Evolutionary conservation across 2,113 vertebrate species (phyloP), one percentile per base, ranked within the genome.

Genomic region (Istiophorus platypterus): DNA sequence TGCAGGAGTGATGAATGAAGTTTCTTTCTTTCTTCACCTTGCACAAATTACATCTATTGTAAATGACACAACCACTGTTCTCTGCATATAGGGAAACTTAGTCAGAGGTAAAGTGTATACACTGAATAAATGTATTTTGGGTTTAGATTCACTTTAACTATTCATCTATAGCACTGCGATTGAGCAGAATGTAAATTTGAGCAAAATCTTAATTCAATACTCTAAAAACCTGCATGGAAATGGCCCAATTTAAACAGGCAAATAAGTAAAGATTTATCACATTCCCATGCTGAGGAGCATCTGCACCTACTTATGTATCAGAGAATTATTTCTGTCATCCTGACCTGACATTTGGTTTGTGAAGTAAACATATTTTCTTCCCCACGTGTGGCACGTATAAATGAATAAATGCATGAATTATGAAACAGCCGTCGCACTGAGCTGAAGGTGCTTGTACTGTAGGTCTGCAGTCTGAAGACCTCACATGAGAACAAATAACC

Each of bases 301-400:
- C 76, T 75, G 52, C 17, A 31, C n/a, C 18, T 11, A 6, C 4
- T 70, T n/a, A 59, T 49, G 14, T 10, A 49, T 45, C 52, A 76
- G 37, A 61, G 59, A 54, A 77, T 63, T 12, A 67, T n/a, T 68
- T 67, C 41, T 54, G 26, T 65, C 66, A 67, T 62, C 52, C 26
- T 49, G 59, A 67, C 54, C 31, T 80, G 67, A 81, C 67, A 59
- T 76, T 81, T 75, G 59, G 8, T n/a, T 37, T 51, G n/a, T 18
- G 24, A 78, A 29, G 52, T 47, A 81, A 78, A 85, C 51, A 47
- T 56, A 4, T 69, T 61, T 62, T 66, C 18, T 34, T 63, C 34
- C 39, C 37, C 29, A 70, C 0, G 13, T 62, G 49, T 39, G 66
- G 18, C 64, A 72, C 49, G 70, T 77, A 85, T 67, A 64, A 58